Base-by-base conservation (phyloP, 2,797 vertebrate genomes). In the Molossus alvarezi region DNA sequence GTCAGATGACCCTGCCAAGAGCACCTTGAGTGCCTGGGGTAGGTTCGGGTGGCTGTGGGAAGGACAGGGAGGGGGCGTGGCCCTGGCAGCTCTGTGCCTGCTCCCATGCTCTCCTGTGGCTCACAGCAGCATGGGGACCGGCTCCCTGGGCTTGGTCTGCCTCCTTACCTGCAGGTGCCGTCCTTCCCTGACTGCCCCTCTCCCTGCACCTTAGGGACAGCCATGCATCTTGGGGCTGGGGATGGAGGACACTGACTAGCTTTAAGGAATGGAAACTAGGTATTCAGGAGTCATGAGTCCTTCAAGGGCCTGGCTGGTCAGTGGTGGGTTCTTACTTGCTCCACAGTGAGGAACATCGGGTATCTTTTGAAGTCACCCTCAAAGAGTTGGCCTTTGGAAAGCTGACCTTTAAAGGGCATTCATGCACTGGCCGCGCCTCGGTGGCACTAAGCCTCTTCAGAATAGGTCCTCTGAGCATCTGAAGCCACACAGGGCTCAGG, bases 1-100 rank as follows among this genome's bases (percentile, higher is more conserved):
- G 79, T 79, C 6, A 18, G 53, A 75, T 92, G 90, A 93, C 91
- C 87, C 90, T 91, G 96, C 95, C 90, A 80, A 83, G 90, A 90
- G 60, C 90, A 37, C 58, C 73, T 29, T 41, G 58, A 53, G 88
- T 14, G 33, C 25, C 67, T 55, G 53, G 93, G 84, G 90, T 86
- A 80, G 87, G 76, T 9, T 33, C 72, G 60, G 92, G 72, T 29
- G 53, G 91, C 67, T 72, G 27, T 57, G 45, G 53, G 77, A 72
- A 87, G 73, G 58, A 13, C 48, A 65, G 62, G 55, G 53, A 62
- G 89, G 71, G 81, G n/a, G 60, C 1, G 0, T 23, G 41, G 73
- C 48, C 81, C 76, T 33, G 81, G 76, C 41, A 57, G 77, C 88
- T 84, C 79, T n/a, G 27, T 15, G 45, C 76, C 67, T 3, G 8